Evolutionary conservation across 2,797 vertebrate genomes (phyloP).

Genomic region (Sus cebifrons): DNA sequence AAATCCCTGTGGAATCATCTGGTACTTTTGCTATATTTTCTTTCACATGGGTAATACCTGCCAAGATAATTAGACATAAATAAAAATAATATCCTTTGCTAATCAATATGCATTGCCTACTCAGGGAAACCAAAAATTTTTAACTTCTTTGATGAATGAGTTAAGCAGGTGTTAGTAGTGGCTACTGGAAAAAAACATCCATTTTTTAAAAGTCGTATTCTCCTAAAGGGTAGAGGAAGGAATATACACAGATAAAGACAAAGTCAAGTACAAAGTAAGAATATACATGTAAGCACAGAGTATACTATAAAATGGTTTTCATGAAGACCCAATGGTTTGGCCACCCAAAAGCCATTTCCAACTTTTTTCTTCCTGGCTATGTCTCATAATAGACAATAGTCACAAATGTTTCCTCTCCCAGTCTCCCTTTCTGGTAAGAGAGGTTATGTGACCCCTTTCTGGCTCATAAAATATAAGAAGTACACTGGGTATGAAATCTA

Average conservation of each 20-base stretch:
- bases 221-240: background rate
- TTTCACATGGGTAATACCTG: slow-evolving; percentile 4
- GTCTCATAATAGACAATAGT: background rate
- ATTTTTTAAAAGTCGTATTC: slow-evolving; percentile 1
- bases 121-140: slow-evolving; percentile 65
- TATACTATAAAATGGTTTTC: background rate
- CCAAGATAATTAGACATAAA: slow-evolving; percentile 65
- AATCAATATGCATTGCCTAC: background rate
- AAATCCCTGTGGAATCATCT: slow-evolving; percentile 38
- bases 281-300: background rate
- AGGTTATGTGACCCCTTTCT: background rate
- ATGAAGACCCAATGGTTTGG: background rate
- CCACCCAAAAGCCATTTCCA: background rate
- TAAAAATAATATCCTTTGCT: slow-evolving; percentile 55
- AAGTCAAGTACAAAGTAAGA: background rate
- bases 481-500: background rate
- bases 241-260: background rate
- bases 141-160: slow-evolving; percentile 62
- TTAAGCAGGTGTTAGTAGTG: background rate
- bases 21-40: slow-evolving; percentile 50
- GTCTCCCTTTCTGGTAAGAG: background rate
- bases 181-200: slow-evolving; percentile 24
- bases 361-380: background rate
- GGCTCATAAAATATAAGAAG: background rate
- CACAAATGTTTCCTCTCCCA: background rate